Percentiles rank a stretch among this genome's conserved stretches.
phyloP scores from a whole-genome alignment of 35 echinoderm and acorn worm species.

The Heliocidaris tuberculata region DNA sequence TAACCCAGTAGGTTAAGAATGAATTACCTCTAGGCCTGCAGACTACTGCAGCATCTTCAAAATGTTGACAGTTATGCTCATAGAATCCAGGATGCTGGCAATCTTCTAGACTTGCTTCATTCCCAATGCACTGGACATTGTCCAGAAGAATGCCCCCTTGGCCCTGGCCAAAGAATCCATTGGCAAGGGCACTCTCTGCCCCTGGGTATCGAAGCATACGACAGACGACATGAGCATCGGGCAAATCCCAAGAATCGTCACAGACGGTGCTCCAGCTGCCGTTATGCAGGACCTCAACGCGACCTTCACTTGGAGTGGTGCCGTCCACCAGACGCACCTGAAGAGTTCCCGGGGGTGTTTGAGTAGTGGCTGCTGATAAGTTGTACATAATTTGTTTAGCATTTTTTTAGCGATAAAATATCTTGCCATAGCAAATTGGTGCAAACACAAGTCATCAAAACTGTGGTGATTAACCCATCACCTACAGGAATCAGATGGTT shows the following conservation, averaged over 20 bases:
- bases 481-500: too few relatives aligned
- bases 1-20: too few relatives aligned
- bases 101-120: background rate
- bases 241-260: background rate
- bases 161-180: background rate
- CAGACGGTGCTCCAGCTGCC: background rate
- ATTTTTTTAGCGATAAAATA: too few relatives aligned
- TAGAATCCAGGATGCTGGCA: background rate
- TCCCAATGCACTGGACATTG: background rate
- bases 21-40: conserved; percentile 1
- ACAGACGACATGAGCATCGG: background rate
- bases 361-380: background rate
- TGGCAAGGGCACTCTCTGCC: background rate
- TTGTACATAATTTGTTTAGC: too few relatives aligned
- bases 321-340: background rate
- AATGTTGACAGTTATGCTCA: background rate
- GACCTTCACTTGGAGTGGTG: background rate
- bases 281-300: background rate
- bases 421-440: too few relatives aligned
- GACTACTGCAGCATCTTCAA: conserved; percentile 11
- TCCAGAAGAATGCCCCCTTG: background rate
- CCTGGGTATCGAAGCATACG: background rate
- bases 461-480: too few relatives aligned
- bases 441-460: too few relatives aligned
- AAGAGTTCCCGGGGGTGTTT: background rate